phyloP scores from a whole-genome alignment of 2,888 invertebrate genomes.

The Notodonta ziczac region DNA sequence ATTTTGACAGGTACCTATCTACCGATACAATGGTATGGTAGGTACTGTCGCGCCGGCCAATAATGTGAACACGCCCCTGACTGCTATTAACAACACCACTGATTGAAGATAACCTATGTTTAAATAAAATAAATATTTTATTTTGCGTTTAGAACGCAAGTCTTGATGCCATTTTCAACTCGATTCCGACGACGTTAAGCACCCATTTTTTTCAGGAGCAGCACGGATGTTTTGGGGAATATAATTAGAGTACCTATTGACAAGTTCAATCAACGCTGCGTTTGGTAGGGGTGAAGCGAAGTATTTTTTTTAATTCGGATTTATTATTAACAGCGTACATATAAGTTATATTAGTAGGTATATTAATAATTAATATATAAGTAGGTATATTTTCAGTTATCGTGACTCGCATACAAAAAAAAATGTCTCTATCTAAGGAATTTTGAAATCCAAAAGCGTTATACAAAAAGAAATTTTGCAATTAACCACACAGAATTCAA shows the following conservation, averaged over 20 bases:
- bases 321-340: neutral
- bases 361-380: neutral
- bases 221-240: conserved; percentile 35
- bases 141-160: conserved; percentile 13
- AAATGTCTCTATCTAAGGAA: neutral
- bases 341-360: conserved; percentile 7
- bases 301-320: conserved; percentile 13
- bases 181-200: conserved; percentile 7
- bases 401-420: no score
- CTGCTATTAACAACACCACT: conserved; percentile 49
- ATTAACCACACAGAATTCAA: neutral
- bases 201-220: conserved; percentile 12
- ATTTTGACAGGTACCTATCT: conserved; percentile 23
- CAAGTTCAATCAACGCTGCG: conserved; percentile 57
- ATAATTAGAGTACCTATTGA: conserved; percentile 51
- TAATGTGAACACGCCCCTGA: conserved; percentile 40
- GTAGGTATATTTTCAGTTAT: no score
- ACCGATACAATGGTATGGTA: conserved; percentile 14
- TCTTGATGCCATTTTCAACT: conserved; percentile 15
- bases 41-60: conserved; percentile 17
- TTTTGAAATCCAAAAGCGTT: neutral
- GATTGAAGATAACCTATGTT: conserved; percentile 60
- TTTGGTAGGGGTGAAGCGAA: conserved; percentile 43
- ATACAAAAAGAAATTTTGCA: neutral
- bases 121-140: conserved; percentile 38